These are phyloP conservation scores for Athripsodes cinereus DNA, from an alignment of 2,888 invertebrate genomes.

Conservation along the genomic window DNA sequence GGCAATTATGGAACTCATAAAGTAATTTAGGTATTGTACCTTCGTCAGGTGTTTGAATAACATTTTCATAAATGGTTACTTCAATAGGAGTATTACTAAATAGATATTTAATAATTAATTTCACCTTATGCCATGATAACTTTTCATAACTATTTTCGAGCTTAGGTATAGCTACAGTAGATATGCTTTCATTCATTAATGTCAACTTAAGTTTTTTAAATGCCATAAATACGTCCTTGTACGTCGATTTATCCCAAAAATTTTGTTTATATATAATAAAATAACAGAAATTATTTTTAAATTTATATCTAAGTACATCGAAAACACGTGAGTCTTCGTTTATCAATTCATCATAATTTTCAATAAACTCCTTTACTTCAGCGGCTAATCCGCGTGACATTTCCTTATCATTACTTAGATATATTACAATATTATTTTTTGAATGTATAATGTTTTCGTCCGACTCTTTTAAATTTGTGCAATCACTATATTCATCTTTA, in stretches of 20 bases:
- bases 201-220: slow-evolving; percentile 14
- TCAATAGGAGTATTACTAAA: slow-evolving; percentile 23
- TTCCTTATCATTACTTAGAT: slow-evolving; percentile 1
- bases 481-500: too few relatives aligned
- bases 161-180: slow-evolving; percentile 18
- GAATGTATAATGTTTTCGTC: background rate
- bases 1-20: slow-evolving; percentile 22
- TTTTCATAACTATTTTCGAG: slow-evolving; percentile 7
- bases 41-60: slow-evolving; percentile 4
- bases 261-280: slow-evolving; percentile 21
- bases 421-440: background rate
- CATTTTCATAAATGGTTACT: slow-evolving; percentile 22
- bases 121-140: slow-evolving; percentile 24
- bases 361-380: background rate
- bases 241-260: slow-evolving; percentile 25
- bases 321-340: background rate
- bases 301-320: background rate
- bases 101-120: slow-evolving; percentile 26
- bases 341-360: too few relatives aligned
- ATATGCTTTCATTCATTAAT: slow-evolving; percentile 18
- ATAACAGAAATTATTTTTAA: slow-evolving; percentile 13
- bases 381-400: background rate
- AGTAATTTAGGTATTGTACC: slow-evolving; percentile 20
- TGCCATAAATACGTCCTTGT: slow-evolving; percentile 28
- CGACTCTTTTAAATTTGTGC: background rate